Evolutionary conservation across 2,797 vertebrate species (phyloP).

Genomic region (Aphelocoma californica): DNA sequence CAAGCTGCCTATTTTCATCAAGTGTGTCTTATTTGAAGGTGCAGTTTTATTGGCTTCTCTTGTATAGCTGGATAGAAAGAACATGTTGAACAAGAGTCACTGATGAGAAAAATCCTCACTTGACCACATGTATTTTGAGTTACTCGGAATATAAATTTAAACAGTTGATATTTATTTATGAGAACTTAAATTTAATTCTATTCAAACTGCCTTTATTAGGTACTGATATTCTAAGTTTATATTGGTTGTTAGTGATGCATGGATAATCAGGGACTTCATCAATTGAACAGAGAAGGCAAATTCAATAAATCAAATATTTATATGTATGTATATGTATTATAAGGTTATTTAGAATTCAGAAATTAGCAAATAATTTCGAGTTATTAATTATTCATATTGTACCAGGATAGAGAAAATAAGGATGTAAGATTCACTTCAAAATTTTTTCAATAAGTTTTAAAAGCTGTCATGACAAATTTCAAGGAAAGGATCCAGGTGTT

Average conservation of each 20-base stretch:
- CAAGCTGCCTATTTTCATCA: background rate
- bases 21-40: background rate
- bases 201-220: background rate
- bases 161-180: background rate
- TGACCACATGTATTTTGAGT: background rate
- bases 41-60: background rate
- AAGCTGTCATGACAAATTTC: background rate
- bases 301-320: background rate
- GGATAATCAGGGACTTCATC: background rate
- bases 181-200: background rate
- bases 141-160: background rate
- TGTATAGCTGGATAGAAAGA: background rate
- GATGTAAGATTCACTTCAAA: background rate
- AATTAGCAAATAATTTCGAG: background rate
- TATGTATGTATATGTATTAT: background rate
- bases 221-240: background rate
- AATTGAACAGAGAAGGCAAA: background rate
- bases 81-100: background rate
- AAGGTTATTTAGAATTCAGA: background rate
- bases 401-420: background rate
- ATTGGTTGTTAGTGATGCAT: background rate
- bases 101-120: background rate
- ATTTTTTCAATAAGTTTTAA: background rate
- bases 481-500: background rate
- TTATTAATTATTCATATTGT: background rate